A percentile compares a stretch with the other conserved stretches of the same genome.
phyloP scores from a whole-genome alignment of 2,797 vertebrate genomes.

The Pitangus sulphuratus region DNA sequence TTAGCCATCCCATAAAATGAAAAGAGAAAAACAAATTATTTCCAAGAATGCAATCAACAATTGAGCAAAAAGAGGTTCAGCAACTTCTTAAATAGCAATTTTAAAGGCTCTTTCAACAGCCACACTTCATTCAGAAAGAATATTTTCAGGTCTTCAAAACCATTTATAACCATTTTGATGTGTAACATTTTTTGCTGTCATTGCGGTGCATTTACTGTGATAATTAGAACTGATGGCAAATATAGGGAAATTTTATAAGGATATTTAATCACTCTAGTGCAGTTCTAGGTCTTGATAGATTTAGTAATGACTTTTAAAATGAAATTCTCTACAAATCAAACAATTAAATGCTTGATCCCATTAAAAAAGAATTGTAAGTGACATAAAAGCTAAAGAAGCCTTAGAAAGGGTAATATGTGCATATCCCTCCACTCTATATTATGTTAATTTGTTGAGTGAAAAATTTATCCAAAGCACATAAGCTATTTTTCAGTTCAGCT shows the following conservation, averaged over 20 bases:
- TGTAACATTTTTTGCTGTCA: slow-evolving; percentile 63
- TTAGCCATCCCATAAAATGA: slow-evolving; percentile 30
- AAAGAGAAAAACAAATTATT: slow-evolving; percentile 21
- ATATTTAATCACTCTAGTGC: slow-evolving; percentile 65
- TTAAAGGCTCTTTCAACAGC: slow-evolving; percentile 28
- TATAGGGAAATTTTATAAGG: slow-evolving; percentile 53
- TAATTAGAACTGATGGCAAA: slow-evolving; percentile 57
- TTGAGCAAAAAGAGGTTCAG: slow-evolving; percentile 21
- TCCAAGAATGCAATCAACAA: slow-evolving; percentile 54
- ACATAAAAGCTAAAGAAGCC: background rate
- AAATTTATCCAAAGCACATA: background rate
- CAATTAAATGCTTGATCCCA: slow-evolving; percentile 43
- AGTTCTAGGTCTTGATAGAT: slow-evolving; percentile 45
- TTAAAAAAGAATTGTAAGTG: background rate
- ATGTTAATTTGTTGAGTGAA: background rate
- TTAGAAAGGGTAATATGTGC: background rate
- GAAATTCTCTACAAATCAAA: slow-evolving; percentile 69
- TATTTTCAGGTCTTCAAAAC: slow-evolving; percentile 63
- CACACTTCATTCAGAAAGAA: slow-evolving; percentile 21
- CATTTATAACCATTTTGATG: slow-evolving; percentile 50
- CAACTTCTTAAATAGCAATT: slow-evolving; percentile 49
- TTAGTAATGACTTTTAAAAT: slow-evolving; percentile 66
- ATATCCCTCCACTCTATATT: background rate
- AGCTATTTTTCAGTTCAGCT: background rate
- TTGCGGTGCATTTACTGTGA: slow-evolving; percentile 57